Conservation (phyloP, 2,888 invertebrate genomes). For the Hyles lineata region DNA sequence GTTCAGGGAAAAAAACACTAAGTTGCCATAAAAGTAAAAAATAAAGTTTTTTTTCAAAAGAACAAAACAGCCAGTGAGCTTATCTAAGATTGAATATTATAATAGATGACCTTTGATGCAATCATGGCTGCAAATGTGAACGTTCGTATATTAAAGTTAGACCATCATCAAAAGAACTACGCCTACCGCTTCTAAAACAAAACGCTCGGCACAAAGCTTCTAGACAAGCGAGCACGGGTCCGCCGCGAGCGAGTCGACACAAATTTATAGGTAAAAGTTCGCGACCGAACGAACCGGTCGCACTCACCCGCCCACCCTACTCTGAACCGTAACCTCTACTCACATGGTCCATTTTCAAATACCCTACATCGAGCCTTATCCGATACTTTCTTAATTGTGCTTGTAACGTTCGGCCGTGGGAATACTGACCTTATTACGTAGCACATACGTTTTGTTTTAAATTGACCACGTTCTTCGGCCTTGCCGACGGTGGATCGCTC, state of each 20-base stretch:
- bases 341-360: constrained; percentile 63
- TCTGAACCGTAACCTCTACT: constrained; percentile 57
- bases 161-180: not conserved
- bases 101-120: too few species aligned
- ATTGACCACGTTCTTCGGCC: constrained; percentile 72
- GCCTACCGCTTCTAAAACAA: constrained; percentile 27
- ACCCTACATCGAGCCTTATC: constrained; percentile 62
- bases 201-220: constrained; percentile 53
- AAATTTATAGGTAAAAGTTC: constrained; percentile 86
- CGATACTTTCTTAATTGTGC: constrained; percentile 84
- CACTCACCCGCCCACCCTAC: constrained; percentile 52
- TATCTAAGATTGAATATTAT: too few species aligned
- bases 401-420: constrained; percentile 63
- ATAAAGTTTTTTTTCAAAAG: too few species aligned
- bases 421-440: constrained; percentile 74
- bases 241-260: constrained; percentile 77
- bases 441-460: constrained; percentile 64
- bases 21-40: too few species aligned
- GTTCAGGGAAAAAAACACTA: too few species aligned
- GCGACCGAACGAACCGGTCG: constrained; percentile 81
- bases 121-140: not conserved
- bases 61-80: too few species aligned
- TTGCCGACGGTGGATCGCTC: constrained; percentile 82
- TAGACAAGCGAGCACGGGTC: constrained; percentile 66
- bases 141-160: not conserved